Evolutionary conservation across 2,113 vertebrate species (phyloP).

Genomic region (Oreochromis spilurus): DNA sequence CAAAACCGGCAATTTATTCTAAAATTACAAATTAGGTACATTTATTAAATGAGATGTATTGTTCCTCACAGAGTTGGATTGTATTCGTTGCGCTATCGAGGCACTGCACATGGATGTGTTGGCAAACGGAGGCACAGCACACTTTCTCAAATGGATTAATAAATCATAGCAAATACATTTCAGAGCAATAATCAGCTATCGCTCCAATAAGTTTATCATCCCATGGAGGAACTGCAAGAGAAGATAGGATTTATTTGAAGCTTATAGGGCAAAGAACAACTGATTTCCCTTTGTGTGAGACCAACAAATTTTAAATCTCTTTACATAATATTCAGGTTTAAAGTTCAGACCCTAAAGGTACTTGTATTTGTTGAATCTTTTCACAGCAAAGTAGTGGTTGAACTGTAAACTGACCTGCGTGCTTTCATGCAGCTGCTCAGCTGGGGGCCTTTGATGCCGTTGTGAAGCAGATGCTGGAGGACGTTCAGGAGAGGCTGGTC

Average conservation of each 20-base stretch:
- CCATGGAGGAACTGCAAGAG: not conserved
- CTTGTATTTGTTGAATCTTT: not conserved
- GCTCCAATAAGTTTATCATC: not conserved
- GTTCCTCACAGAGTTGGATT: not conserved
- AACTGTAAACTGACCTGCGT: not conserved
- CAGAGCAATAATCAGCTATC: not conserved
- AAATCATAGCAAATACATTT: not conserved
- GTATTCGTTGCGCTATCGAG: not conserved
- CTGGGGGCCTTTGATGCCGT: conserved; percentile 88
- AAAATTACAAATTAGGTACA: not conserved
- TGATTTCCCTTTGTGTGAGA: not conserved
- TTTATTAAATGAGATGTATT: not conserved
- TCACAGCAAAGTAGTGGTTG: not conserved
- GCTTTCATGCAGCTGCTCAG: conserved; percentile 75
- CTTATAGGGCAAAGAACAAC: not conserved
- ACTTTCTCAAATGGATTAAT: not conserved
- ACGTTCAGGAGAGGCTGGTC: conserved; percentile 94
- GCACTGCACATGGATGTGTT: not conserved
- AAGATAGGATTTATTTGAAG: not conserved
- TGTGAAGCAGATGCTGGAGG: conserved; percentile 96
- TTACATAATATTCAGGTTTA: not conserved
- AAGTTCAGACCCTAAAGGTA: not conserved
- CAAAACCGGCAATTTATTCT: not conserved
- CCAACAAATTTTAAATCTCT: not conserved
- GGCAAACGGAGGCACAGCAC: not conserved